Evolutionary conservation across 2,113 vertebrate genomes (phyloP).

Genomic region (Alouatta palliata): DNA sequence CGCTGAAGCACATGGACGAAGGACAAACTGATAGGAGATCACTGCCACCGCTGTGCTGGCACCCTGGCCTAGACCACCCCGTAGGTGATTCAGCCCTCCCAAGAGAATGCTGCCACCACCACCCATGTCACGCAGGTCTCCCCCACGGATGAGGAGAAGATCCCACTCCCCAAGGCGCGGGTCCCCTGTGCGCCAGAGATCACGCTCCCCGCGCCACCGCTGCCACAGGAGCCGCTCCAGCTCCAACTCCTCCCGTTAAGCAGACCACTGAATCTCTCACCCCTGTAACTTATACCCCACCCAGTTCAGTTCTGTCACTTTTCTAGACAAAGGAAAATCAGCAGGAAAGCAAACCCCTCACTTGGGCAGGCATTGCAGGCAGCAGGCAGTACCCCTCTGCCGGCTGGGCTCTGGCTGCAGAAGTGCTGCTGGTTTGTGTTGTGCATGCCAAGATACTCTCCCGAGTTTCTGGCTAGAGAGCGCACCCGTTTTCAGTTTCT

Average conservation of each 20-base stretch:
- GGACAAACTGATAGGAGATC: slow-evolving; percentile 98
- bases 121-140: slow-evolving; percentile 95
- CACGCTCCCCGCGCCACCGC: slow-evolving; percentile 94
- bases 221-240: slow-evolving; percentile 96
- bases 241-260: too few species aligned
- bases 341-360: neutral
- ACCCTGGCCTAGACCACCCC: slow-evolving; percentile 89
- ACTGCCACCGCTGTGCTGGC: slow-evolving; percentile 94
- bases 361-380: neutral
- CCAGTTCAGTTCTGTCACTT: slow-evolving; percentile 76
- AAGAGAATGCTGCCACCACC: slow-evolving; percentile 94
- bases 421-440: neutral
- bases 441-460: neutral
- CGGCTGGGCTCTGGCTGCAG: neutral
- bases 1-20: too few species aligned
- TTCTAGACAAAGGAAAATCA: slow-evolving; percentile 60
- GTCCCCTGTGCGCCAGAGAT: slow-evolving; percentile 94
- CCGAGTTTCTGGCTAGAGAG: slow-evolving; percentile 36
- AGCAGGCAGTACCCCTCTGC: neutral
- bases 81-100: slow-evolving; percentile 92
- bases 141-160: slow-evolving; percentile 96
- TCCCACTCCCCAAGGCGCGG: slow-evolving; percentile 95
- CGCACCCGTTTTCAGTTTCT: neutral
- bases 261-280: too few species aligned
- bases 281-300: too few species aligned